phyloP scores from a whole-genome alignment of 2,888 invertebrate genomes.

The Corbicula japonica region DNA sequence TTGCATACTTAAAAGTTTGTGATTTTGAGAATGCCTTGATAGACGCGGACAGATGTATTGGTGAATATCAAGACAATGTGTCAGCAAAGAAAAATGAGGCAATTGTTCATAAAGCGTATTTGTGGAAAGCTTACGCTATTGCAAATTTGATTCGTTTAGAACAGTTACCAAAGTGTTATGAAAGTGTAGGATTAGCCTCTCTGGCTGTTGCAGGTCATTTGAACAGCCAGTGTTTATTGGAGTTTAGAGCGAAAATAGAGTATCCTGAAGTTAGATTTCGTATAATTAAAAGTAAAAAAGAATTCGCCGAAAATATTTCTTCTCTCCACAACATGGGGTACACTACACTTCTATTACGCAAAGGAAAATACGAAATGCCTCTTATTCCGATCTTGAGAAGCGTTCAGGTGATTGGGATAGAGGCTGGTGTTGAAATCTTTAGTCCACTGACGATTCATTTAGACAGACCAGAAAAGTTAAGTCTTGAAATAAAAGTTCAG shows the following conservation, averaged over 20 bases:
- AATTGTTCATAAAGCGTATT: conserved; percentile 43
- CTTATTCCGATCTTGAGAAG: conserved; percentile 2
- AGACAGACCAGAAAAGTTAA: too few relatives aligned
- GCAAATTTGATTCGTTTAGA: conserved; percentile 25
- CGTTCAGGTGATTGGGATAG: conserved; percentile 45
- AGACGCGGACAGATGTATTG: conserved; percentile 47
- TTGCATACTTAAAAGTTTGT: conserved; percentile 20
- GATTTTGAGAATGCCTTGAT: conserved; percentile 43
- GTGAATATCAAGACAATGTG: too few relatives aligned
- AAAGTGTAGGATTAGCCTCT: conserved; percentile 41
- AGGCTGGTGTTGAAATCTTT: conserved; percentile 36
- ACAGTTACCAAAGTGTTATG: neutral
- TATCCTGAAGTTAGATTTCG: conserved; percentile 38
- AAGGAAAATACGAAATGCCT: conserved; percentile 29
- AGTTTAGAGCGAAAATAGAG: conserved; percentile 39
- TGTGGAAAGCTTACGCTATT: conserved; percentile 48
- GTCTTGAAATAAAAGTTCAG: too few relatives aligned
- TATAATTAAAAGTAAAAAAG: conserved; percentile 5
- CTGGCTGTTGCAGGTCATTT: conserved; percentile 40
- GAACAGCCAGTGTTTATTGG: conserved; percentile 18
- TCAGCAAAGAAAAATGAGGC: too few relatives aligned
- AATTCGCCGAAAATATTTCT: conserved; percentile 4
- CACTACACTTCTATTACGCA: conserved; percentile 39
- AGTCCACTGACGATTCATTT: neutral
- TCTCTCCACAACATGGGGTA: conserved; percentile 1